phyloP scores from a whole-genome alignment of 2,797 vertebrate genomes.

The Merluccius polli region DNA sequence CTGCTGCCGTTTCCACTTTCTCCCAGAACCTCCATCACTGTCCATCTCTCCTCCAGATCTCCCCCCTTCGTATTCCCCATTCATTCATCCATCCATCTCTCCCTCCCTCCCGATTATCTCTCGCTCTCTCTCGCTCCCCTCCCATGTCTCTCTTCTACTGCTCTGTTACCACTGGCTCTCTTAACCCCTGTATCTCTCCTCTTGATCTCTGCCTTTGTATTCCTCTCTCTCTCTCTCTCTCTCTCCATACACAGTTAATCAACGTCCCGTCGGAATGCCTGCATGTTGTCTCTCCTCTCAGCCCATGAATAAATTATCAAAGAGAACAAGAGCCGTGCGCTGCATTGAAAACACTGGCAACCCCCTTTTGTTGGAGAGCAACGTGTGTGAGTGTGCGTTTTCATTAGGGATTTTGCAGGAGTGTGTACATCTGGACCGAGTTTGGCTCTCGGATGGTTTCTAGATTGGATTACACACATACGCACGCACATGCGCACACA shows the following conservation, averaged over 20 bases:
- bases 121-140: background rate
- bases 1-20: constrained; percentile 31
- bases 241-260: constrained; percentile 41
- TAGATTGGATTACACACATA: constrained; percentile 36
- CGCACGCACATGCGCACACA: constrained; percentile 13
- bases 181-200: constrained; percentile 3
- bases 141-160: constrained; percentile 34
- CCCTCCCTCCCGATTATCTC: constrained; percentile 32
- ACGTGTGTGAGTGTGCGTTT: constrained; percentile 39
- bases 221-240: constrained; percentile 6
- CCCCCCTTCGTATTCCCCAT: background rate
- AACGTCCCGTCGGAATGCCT: constrained; percentile 46
- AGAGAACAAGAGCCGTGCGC: constrained; percentile 55
- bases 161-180: constrained; percentile 17
- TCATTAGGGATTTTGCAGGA: constrained; percentile 37
- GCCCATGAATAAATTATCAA: constrained; percentile 71
- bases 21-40: background rate
- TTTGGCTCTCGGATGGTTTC: constrained; percentile 39
- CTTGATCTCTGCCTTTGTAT: constrained; percentile 13
- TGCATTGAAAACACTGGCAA: constrained; percentile 41
- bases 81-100: constrained; percentile 26
- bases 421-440: constrained; percentile 45
- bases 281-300: constrained; percentile 57
- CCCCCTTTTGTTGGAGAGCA: constrained; percentile 19
- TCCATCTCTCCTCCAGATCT: background rate